Base-by-base conservation (phyloP, 2,888 invertebrate species). In the Lobophora halterata region DNA sequence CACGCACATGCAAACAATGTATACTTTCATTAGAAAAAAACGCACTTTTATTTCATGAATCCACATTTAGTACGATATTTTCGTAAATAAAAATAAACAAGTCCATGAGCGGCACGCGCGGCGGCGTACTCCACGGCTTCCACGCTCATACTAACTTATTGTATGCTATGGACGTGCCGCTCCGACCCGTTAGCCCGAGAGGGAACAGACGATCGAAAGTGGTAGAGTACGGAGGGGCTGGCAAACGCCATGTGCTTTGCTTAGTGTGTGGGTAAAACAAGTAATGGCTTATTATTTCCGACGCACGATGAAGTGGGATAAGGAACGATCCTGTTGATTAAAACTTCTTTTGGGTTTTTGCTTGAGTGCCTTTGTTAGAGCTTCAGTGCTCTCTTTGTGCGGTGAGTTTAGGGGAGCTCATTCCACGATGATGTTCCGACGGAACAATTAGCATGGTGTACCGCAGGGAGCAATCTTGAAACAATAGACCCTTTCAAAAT, bases 131-230 rank as follows among this genome's bases (percentile, higher is more conserved):
- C 60, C 77, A 77, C 80, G 77, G 62, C 69, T n/a, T n/a, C n/a
- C 71, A 73, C 80, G 80, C 82, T 79, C 79, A 78, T 66, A 71
- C 72, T 74, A 73, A 65, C 77, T 68, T 67, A 72, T 65, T 65
- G 61, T n/a, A n/a, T n/a, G n/a, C n/a, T n/a, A 71, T 64, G 69
- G 61, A 66, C 70, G 64, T 59, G 66, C 66, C 60, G 55, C 66
- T 50, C 44, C 47, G 54, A 47, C 54, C 59, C 67, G 68, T 65
- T 60, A 65, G 51, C 45, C 56, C 50, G 38, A 53, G 31, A 52
- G 49, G 58, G 52, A 48, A 61, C 54, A 40, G 35, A 38, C 49
- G 42, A 57, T 47, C 44, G 50, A 53, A 52, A 52, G 53, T 46
- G 45, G 49, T 40, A 46, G 40, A 47, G 48, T 38, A 52, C 39